A percentile compares a stretch with the other conserved stretches of the same genome.
These are phyloP conservation scores for Ruditapes philippinarum DNA, from an alignment of 1,140 invertebrate genomes.

Conservation along the genomic window DNA sequence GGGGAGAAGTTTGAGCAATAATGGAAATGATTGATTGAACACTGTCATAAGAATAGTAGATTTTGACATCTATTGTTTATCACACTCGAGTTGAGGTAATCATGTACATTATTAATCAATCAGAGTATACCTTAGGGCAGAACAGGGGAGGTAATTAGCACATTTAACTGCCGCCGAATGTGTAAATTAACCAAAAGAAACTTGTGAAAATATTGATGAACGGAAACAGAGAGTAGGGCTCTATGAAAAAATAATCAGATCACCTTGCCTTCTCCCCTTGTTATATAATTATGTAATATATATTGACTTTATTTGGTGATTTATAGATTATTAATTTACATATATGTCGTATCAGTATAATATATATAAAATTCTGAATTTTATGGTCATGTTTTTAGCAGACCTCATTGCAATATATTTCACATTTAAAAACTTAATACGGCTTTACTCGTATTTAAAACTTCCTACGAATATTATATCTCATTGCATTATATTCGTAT, in stretches of 20 bases:
- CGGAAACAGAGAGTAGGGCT: background rate
- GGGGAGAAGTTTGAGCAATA: background rate
- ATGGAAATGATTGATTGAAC: constrained; percentile 59
- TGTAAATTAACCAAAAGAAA: constrained; percentile 12
- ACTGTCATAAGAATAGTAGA: constrained; percentile 32
- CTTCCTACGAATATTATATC: too few species aligned
- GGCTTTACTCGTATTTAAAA: too few species aligned
- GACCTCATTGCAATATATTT: too few species aligned
- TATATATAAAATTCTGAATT: too few species aligned
- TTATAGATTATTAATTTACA: too few species aligned
- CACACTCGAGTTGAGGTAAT: background rate
- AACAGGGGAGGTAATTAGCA: constrained; percentile 29
- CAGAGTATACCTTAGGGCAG: background rate
- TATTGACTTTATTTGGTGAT: too few species aligned
- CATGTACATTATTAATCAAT: constrained; percentile 60
- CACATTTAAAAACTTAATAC: too few species aligned
- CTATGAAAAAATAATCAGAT: background rate
- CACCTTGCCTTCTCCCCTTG: background rate
- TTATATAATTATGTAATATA: background rate
- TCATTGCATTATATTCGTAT: too few species aligned
- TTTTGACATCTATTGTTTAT: constrained; percentile 63
- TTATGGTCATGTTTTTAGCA: too few species aligned
- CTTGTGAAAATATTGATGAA: constrained; percentile 35
- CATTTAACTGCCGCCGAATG: background rate
- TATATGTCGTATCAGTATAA: too few species aligned